Base-by-base conservation (phyloP, 2,113 vertebrate species). In the Drymodes brunneopygia region DNA sequence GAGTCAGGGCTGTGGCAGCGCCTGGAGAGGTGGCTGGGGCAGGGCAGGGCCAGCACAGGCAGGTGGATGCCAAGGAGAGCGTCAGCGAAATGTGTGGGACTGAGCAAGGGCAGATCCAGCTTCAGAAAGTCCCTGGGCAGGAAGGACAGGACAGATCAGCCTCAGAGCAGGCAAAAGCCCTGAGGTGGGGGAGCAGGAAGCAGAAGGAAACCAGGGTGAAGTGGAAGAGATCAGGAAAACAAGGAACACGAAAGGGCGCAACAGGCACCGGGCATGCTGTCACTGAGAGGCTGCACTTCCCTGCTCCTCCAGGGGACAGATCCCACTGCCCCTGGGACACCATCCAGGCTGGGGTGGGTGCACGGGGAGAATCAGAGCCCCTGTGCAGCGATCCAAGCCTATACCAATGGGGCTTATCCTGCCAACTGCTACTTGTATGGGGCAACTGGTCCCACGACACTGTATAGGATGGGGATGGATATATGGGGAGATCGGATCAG, bases 171-270 rank as follows among this genome's bases (percentile, higher is more conserved):
- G 31, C 33, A 54, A 62, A 87, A 81, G 40, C 28, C 44, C 42
- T 33, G 16, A 17, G 5, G 11, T 12, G 20, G 7, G 2, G 2
- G 13, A 87, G 50, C 33, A 53, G 27, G 27, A 70, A 70, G n/a
- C 48, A 42, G 24, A 28, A 56, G 28, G 31, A 74, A 70, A 31
- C 3, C 1, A 13, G 18, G 42, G 33, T 66, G 35, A 80, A 66
- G 29, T 42, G 25, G 40, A 56, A 54, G n/a, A 51, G 36, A 25
- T 38, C 21, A 23, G 23, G 20, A 56, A 79, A 73, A 33, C 47
- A 36, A 58, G 56, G 50, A 67, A 47, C 0, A 1, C 0, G 0
- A 81, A 72, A 53, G 11, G 18, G 13, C 38, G 56, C 25, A 42
- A 57, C 11, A 75, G 67, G 47, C 40, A 57, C 2, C 4, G 15